Conservation (phyloP, 2,113 vertebrate genomes). For the Callipepla squamata region DNA sequence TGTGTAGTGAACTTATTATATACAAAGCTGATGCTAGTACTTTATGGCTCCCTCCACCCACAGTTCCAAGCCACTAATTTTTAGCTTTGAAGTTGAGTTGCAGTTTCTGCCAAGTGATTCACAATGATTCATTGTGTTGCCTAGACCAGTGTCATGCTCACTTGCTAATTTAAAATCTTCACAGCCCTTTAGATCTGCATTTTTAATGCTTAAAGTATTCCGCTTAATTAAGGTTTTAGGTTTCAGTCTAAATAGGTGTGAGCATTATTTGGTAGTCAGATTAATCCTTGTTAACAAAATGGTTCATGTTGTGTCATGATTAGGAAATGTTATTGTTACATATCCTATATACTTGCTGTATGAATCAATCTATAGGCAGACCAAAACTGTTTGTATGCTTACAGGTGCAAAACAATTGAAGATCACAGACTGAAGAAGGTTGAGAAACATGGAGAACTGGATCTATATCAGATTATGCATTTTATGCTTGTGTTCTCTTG, state of each 20-base stretch:
- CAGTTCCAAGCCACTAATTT: constrained; percentile 53
- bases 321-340: constrained; percentile 32
- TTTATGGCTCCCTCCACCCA: constrained; percentile 39
- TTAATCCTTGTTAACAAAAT: constrained; percentile 64
- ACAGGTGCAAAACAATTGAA: not conserved
- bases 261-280: constrained; percentile 15
- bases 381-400: not conserved
- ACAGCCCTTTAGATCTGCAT: constrained; percentile 48
- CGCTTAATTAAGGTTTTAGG: constrained; percentile 12
- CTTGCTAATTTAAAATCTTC: constrained; percentile 65
- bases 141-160: constrained; percentile 42
- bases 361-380: constrained; percentile 33
- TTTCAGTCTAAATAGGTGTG: constrained; percentile 62
- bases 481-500: not conserved
- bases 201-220: constrained; percentile 56
- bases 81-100: constrained; percentile 74
- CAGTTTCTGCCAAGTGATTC: constrained; percentile 68
- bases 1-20: constrained; percentile 16
- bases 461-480: not conserved
- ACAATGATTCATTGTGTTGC: constrained; percentile 69
- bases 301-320: constrained; percentile 59
- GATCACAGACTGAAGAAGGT: not conserved
- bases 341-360: constrained; percentile 16
- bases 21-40: constrained; percentile 44
- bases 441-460: not conserved